These are phyloP conservation scores for Neoniphon sammara DNA, from an alignment of 2,797 vertebrate species.

Conservation along the genomic window DNA sequence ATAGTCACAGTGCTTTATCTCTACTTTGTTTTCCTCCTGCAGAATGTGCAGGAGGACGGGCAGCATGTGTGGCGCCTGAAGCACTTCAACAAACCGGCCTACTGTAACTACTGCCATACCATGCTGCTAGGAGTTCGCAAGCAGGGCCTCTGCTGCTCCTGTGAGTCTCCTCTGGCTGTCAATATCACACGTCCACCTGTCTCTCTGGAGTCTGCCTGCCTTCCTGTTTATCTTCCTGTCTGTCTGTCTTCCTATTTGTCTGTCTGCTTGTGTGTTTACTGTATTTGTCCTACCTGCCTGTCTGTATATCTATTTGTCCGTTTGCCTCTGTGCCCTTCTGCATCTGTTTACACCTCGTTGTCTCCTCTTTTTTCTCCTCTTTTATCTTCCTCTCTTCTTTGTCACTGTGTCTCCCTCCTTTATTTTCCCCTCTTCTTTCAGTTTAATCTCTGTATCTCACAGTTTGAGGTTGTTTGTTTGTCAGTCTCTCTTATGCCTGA, in stretches of 20 bases:
- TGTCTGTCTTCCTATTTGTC: background rate
- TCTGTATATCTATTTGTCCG: background rate
- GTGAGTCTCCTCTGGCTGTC: slow-evolving; percentile 81
- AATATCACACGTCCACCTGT: background rate
- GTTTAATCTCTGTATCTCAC: slow-evolving; percentile 6
- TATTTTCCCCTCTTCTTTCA: background rate
- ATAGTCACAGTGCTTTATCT: background rate
- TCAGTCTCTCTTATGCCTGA: background rate
- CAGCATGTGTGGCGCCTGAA: slow-evolving; percentile 95
- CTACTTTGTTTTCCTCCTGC: slow-evolving; percentile 1
- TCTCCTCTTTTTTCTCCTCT: background rate
- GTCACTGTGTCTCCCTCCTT: background rate
- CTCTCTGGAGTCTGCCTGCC: background rate
- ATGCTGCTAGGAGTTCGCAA: slow-evolving; percentile 95
- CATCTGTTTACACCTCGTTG: background rate
- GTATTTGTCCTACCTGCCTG: background rate
- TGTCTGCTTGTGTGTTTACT: too few species aligned
- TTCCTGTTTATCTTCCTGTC: background rate
- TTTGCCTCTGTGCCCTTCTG: background rate
- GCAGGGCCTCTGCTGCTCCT: slow-evolving; percentile 94
- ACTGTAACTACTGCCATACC: slow-evolving; percentile 94
- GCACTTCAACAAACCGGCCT: slow-evolving; percentile 97
- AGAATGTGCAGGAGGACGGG: slow-evolving; percentile 92
- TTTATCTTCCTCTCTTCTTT: slow-evolving; percentile 6
- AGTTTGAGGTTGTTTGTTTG: background rate